A percentile compares a stretch with the other conserved stretches of the same genome.
These are phyloP conservation scores for Spodoptera picta DNA, from an alignment of 2,888 invertebrate species.

Conservation along the genomic window DNA sequence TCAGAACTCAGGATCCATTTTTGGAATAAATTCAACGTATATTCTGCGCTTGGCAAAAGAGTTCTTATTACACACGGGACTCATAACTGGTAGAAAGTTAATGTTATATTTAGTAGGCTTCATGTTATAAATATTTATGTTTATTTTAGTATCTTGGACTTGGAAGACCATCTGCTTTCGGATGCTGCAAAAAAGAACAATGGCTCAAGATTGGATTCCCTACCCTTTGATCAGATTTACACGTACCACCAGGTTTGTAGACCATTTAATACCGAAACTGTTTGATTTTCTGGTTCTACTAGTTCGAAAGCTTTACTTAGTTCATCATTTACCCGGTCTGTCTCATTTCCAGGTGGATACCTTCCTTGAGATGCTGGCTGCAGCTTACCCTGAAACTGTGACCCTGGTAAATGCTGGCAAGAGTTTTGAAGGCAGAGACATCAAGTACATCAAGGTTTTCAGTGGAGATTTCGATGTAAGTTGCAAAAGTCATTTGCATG, in stretches of 20 bases:
- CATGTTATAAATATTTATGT: no score
- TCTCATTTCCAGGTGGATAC: slow-evolving; percentile 63
- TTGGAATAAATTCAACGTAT: no score
- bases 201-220: slow-evolving; percentile 51
- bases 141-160: slow-evolving; percentile 55
- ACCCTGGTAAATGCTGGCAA: slow-evolving; percentile 82
- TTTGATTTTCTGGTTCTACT: no score
- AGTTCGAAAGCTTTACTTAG: no score
- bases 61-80: no score
- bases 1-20: no score
- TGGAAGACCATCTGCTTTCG: slow-evolving; percentile 66
- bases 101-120: no score
- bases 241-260: slow-evolving; percentile 66
- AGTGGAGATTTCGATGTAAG: slow-evolving; percentile 73
- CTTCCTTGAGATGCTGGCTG: slow-evolving; percentile 70
- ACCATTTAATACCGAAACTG: no score
- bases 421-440: slow-evolving; percentile 86
- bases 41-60: no score
- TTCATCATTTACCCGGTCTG: no score
- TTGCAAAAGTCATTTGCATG: background rate
- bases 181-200: slow-evolving; percentile 57
- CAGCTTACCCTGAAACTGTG: slow-evolving; percentile 65
- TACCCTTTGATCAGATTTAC: slow-evolving; percentile 67
- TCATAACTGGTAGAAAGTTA: no score
- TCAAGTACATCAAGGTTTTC: slow-evolving; percentile 89